phyloP scores from a whole-genome alignment of 1,140 invertebrate genomes.

The Brachionus sp. region DNA sequence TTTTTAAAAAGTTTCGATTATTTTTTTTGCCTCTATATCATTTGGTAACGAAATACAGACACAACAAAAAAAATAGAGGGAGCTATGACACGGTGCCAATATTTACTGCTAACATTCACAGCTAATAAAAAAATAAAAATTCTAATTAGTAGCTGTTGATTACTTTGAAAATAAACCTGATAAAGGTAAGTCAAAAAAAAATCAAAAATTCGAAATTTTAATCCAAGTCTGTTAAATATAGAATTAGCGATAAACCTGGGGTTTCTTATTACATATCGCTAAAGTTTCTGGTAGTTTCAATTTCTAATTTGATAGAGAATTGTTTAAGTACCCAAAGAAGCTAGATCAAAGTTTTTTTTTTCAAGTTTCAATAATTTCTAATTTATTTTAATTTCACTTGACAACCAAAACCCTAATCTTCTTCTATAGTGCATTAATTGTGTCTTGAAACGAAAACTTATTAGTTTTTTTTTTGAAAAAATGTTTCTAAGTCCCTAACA shows the following conservation, averaged over 20 bases:
- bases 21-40: constrained; percentile 21
- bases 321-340: background rate
- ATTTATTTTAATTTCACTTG: constrained; percentile 41
- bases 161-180: constrained; percentile 24
- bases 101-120: background rate
- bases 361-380: constrained; percentile 37
- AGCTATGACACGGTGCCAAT: background rate
- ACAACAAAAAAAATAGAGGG: background rate
- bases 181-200: constrained; percentile 33
- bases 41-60: constrained; percentile 5
- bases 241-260: background rate
- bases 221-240: background rate
- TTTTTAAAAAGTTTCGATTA: constrained; percentile 28
- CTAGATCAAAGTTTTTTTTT: constrained; percentile 3
- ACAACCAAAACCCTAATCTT: constrained; percentile 39
- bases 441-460: constrained; percentile 6
- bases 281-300: background rate
- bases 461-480: background rate
- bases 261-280: background rate
- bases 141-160: background rate
- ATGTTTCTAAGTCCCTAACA: background rate
- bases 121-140: constrained; percentile 21
- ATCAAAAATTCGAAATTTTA: background rate
- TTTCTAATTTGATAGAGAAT: constrained; percentile 18
- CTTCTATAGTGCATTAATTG: constrained; percentile 35